Conservation (phyloP, 1,140 invertebrate genomes). For the Euwallacea similis region DNA sequence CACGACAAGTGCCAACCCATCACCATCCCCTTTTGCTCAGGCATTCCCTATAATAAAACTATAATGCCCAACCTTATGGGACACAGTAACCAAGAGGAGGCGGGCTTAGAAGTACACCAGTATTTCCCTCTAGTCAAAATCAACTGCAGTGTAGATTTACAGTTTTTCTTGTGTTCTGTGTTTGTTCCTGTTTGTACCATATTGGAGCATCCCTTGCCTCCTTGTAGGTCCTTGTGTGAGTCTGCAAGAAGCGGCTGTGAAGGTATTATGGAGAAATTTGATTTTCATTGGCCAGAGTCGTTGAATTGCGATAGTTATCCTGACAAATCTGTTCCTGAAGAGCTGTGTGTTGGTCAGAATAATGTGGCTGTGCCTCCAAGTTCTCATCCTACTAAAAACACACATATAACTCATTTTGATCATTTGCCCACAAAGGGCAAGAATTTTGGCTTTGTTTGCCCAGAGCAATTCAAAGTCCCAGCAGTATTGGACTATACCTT, state of each 20-base stretch:
- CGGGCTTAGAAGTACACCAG: conserved; percentile 89
- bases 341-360: conserved; percentile 81
- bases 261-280: conserved; percentile 87
- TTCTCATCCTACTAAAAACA: conserved; percentile 46
- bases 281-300: conserved; percentile 91
- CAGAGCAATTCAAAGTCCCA: conserved; percentile 81
- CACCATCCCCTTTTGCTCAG: conserved; percentile 87
- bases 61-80: conserved; percentile 95
- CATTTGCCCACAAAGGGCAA: conserved; percentile 54
- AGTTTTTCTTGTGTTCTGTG: conserved; percentile 95
- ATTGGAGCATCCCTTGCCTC: conserved; percentile 85
- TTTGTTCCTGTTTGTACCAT: conserved; percentile 96
- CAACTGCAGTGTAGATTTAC: conserved; percentile 90
- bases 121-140: conserved; percentile 96
- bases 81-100: conserved; percentile 94
- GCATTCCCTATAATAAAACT: conserved; percentile 92
- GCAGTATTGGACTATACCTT: conserved; percentile 77
- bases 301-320: conserved; percentile 93
- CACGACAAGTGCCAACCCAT: conserved; percentile 91
- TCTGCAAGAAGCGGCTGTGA: conserved; percentile 89
- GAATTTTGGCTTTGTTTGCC: conserved; percentile 82
- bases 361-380: conserved; percentile 44
- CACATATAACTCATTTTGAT: conserved; percentile 48
- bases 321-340: conserved; percentile 62
- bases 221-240: conserved; percentile 88